phyloP scores from a whole-genome alignment of 2,113 vertebrate genomes.

The Percopsis transmontana region DNA sequence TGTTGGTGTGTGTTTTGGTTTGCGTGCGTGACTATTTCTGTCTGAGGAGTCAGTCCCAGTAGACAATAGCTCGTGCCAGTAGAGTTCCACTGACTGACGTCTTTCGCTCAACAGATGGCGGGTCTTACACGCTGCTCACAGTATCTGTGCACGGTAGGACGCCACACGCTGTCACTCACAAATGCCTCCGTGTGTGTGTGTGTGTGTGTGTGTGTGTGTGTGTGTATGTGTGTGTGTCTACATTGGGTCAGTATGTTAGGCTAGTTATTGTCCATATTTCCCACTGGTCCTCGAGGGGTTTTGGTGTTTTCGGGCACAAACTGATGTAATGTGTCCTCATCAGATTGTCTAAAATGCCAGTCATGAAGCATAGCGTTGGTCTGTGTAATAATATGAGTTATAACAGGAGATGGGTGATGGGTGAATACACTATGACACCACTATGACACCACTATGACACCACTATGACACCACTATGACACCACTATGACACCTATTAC shows the following conservation, averaged over 20 bases:
- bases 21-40: too few relatives aligned
- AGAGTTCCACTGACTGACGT: conserved; percentile 66
- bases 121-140: conserved; percentile 24
- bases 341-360: too few relatives aligned
- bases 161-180: conserved; percentile 22
- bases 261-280: conserved; percentile 17
- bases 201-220: conserved; percentile 6
- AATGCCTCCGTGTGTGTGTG: conserved; percentile 1
- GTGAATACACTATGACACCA: too few relatives aligned
- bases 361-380: too few relatives aligned
- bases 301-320: conserved; percentile 41
- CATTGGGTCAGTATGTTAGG: conserved; percentile 15
- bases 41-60: too few relatives aligned
- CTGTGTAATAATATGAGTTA: too few relatives aligned
- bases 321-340: conserved; percentile 28
- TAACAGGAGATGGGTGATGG: too few relatives aligned
- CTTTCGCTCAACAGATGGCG: conserved; percentile 60
- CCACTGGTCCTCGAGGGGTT: conserved; percentile 10
- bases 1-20: too few relatives aligned
- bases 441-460: too few relatives aligned
- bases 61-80: conserved; percentile 29
- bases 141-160: not conserved
- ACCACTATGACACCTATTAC: too few relatives aligned
- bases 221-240: conserved; percentile 10
- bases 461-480: too few relatives aligned